A percentile compares a stretch with the other conserved stretches of the same genome.
These are phyloP conservation scores for Keiferia lycopersicella DNA, from an alignment of 2,888 invertebrate species.

Conservation along the genomic window DNA sequence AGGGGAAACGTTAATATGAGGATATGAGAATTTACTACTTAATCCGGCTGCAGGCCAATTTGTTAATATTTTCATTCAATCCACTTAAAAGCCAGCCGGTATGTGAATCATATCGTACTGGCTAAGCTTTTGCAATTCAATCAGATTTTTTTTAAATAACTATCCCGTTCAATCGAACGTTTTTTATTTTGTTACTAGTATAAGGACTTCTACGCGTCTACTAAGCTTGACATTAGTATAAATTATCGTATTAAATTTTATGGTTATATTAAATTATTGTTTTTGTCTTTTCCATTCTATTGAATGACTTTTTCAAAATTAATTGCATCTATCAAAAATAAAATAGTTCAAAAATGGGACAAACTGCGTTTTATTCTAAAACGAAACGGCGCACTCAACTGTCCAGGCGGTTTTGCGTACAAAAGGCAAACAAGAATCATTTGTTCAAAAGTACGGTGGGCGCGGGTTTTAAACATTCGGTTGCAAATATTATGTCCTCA, in stretches of 20 bases:
- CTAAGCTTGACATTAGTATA: no score
- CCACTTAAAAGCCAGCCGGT: slow-evolving; percentile 70
- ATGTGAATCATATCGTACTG: slow-evolving; percentile 46
- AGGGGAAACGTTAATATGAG: slow-evolving; percentile 78
- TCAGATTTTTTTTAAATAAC: not conserved
- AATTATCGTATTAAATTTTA: no score
- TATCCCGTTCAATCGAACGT: not conserved
- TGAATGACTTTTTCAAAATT: no score
- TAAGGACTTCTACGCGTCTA: not conserved
- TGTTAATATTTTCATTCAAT: slow-evolving; percentile 81
- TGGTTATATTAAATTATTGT: no score
- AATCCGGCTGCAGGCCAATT: slow-evolving; percentile 79
- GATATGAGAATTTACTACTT: slow-evolving; percentile 81
- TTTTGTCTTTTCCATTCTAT: no score
- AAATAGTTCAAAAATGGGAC: no score
- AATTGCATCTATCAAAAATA: no score
- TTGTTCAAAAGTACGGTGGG: slow-evolving; percentile 8
- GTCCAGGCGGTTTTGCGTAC: not conserved
- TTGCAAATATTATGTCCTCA: slow-evolving; percentile 31
- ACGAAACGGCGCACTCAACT: no score
- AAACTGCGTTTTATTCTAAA: no score
- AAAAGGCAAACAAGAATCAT: not conserved
- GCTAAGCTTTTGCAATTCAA: slow-evolving; percentile 6
- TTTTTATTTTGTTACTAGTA: not conserved
- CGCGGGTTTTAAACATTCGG: slow-evolving; percentile 17